Percentiles rank a stretch among this genome's conserved stretches.
Conservation (phyloP, 2,113 vertebrate species). For the Connochaetes taurinus region DNA sequence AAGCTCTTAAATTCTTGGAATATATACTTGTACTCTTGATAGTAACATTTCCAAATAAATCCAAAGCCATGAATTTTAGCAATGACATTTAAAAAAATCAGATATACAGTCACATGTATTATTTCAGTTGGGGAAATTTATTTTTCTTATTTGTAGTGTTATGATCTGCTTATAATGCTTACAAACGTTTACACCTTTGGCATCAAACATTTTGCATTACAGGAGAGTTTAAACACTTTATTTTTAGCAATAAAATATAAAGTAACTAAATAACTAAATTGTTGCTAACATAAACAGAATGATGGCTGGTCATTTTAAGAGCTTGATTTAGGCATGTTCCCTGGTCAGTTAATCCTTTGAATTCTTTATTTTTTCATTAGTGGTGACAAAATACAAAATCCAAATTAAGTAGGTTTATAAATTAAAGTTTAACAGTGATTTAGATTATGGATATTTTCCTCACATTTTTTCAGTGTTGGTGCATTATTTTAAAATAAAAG, state of each 20-base stretch:
- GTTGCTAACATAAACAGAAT: background rate
- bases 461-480: background rate
- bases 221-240: background rate
- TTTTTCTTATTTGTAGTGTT: background rate
- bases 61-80: background rate
- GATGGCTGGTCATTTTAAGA: background rate
- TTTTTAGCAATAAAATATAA: background rate
- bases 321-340: background rate
- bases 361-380: background rate
- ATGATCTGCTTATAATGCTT: background rate
- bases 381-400: background rate
- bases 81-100: background rate
- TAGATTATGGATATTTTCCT: background rate
- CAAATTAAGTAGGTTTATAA: background rate
- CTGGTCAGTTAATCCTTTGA: background rate
- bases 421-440: slow-evolving; percentile 41
- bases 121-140: background rate
- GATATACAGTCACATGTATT: background rate
- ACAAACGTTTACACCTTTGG: background rate
- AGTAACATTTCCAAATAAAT: background rate
- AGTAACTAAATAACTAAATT: background rate
- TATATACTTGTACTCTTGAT: background rate
- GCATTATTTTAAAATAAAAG: slow-evolving; percentile 33
- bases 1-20: background rate
- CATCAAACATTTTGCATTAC: background rate